These are phyloP conservation scores for Heterodera schachtii DNA, from an alignment of 1,140 invertebrate species.

Conservation along the genomic window DNA sequence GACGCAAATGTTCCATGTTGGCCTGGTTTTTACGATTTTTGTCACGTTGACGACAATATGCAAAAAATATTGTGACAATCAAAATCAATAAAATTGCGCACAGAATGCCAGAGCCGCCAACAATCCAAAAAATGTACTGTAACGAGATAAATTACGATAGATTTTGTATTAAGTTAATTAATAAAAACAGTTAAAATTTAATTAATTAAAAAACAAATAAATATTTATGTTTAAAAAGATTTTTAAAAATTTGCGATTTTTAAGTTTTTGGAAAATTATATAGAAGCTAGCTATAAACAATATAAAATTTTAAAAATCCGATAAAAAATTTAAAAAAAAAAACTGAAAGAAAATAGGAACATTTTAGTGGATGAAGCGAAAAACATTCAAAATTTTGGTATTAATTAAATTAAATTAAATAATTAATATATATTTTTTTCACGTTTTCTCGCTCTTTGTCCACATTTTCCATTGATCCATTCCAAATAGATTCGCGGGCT, in stretches of 20 bases:
- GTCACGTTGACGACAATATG: constrained; percentile 38
- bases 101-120: constrained; percentile 27
- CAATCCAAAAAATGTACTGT: constrained; percentile 28
- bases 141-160: constrained; percentile 14
- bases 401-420: too few relatives aligned
- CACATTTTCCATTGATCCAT: not conserved
- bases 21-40: constrained; percentile 48
- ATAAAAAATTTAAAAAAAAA: too few relatives aligned
- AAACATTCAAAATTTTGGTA: too few relatives aligned
- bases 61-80: constrained; percentile 28
- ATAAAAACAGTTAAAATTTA: not conserved
- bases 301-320: too few relatives aligned
- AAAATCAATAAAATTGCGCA: constrained; percentile 41
- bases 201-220: too few relatives aligned
- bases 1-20: constrained; percentile 32
- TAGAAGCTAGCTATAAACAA: too few relatives aligned
- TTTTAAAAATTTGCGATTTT: too few relatives aligned
- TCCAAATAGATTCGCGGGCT: constrained; percentile 29
- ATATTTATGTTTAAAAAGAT: too few relatives aligned
- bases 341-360: too few relatives aligned
- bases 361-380: too few relatives aligned
- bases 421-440: too few relatives aligned
- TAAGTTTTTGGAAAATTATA: too few relatives aligned
- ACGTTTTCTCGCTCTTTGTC: constrained; percentile 2
- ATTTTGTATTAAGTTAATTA: not conserved